Evolutionary conservation across 2,888 invertebrate species (phyloP), one percentile per base, ranked within the genome.

Genomic region (Cheilosia soror): DNA sequence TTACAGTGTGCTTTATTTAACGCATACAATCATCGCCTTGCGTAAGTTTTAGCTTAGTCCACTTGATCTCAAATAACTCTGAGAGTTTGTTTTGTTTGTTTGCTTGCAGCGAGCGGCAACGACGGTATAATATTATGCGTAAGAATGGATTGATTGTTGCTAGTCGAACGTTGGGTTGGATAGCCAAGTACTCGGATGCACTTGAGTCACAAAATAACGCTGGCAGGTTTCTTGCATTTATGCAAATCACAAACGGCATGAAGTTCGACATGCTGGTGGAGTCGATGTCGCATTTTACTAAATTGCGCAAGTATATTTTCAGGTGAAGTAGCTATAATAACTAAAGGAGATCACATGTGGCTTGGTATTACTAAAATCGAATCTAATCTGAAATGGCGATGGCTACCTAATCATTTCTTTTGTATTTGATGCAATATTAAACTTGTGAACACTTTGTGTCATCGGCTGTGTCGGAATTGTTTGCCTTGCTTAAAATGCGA

Each of bases 211-310:
- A 92, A 25, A 94, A 94, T 49, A 89, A 88, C 49, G 90, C 90
- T 53, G 91, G 91, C 85, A 89, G 92, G 2, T 91, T 98, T 60
- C 90, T 95, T 0, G 93, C 95, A 1, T 96, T 97, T 88, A 95
- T 96, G 95, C 96, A 96, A 89, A 94, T 97, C 33, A 94, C 96
- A 89, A 93, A 93, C 0, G 96, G 96, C 0, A 93, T 95, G 81
- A 94, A 96, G 82, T 96, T 96, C 91, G 97, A 97, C 90, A 94
- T 94, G 81, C 93, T 97, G 5, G 93, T 97, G 90, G 97, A 97
- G 90, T 95, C 96, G 0, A 89, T 97, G 33, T 95, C 95, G 89
- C 93, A 95, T 88, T 96, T 95, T 89, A 94, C 94, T 13, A 96
- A 96, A 89, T 89, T 97, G 9, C 93, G 94, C 87, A 94, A 94